Evolutionary conservation across 2,888 invertebrate genomes (phyloP), one percentile per base, ranked within the genome.

Genomic region (Chrysotoxum bicinctum): DNA sequence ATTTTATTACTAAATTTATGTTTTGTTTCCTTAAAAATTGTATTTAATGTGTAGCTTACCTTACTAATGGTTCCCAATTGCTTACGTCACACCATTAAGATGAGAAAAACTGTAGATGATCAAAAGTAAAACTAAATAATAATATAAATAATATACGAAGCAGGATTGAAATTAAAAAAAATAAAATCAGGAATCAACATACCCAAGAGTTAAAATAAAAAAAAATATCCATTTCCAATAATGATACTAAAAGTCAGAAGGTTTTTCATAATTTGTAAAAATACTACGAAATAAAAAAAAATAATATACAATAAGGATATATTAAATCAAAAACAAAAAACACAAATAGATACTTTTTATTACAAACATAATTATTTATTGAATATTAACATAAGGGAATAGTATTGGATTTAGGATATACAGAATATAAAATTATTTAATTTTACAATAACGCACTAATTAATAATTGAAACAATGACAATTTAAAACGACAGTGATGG

Each of bases 1-100:
- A 87, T 87, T 74, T 60, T 40, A 70, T 69, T 50, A 64, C 56
- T 76, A 43, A 58, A 23, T 68, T 50, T n/a, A 23, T 50, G n/a
- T 3, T 32, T 73, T 35, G 12, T 58, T 66, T 40, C 43, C 70
- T 77, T 72, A 37, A 79, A 52, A 82, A 89, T 89, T 88, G 90
- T 91, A 90, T 91, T 91, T 91, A 91, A 90, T 90, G 92, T 92
- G 92, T 92, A 92, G 92, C 92, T 91, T 91, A 91, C 92, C 92
- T 92, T 89, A 90, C 92, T 92, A 91, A 91, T 92, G 91, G 91
- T 91, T 92, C 92, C 92, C 91, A 91, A 91, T 91, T 92, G 92
- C 92, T 91, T 90, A 89, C 90, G 88, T 90, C 92, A 92, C 91
- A 92, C 92, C 92, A 92, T 91, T 91, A 84, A 90, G 90, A 90